Percentiles rank a stretch among this genome's conserved stretches.
These are phyloP conservation scores for Crambe crambe DNA, from an alignment of 37 sponge, comb jelly and placozoan genomes.

Conservation along the genomic window DNA sequence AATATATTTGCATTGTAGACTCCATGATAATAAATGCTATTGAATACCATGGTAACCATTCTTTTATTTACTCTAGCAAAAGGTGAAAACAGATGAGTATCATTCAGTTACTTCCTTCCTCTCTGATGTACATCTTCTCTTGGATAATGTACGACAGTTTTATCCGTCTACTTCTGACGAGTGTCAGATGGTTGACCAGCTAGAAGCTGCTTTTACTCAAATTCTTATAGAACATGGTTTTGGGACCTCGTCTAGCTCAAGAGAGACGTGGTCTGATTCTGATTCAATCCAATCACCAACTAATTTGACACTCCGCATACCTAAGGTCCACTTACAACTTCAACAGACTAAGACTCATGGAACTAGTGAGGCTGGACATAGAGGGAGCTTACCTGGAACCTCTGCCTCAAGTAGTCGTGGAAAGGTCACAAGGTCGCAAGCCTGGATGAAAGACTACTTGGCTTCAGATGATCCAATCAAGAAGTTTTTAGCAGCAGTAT, in stretches of 20 bases:
- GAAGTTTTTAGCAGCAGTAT: conserved; percentile 40
- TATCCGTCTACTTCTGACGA: conserved; percentile 25
- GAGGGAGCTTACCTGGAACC: not conserved
- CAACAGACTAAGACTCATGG: not conserved
- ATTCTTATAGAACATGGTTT: not conserved
- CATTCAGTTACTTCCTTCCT: conserved; percentile 38
- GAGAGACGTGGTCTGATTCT: not conserved
- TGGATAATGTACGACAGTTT: conserved; percentile 54
- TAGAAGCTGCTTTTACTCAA: conserved; percentile 8
- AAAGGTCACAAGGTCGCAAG: conserved; percentile 46
- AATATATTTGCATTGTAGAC: not conserved
- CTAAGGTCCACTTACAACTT: conserved; percentile 25
- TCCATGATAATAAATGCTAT: not conserved
- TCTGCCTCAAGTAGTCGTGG: not conserved
- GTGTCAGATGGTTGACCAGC: not conserved
- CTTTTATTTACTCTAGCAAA: conserved; percentile 43
- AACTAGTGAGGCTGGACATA: not conserved
- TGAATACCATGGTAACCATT: not conserved
- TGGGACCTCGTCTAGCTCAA: not conserved
- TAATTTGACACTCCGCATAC: conserved; percentile 35
- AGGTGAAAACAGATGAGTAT: conserved; percentile 55
- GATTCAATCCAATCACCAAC: conserved; percentile 8
- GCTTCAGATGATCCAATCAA: conserved; percentile 48
- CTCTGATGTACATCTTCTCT: conserved; percentile 50
- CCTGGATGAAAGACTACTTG: conserved; percentile 51